Conservation (phyloP, 2,888 invertebrate species). For the Gasteruption jaculator region DNA sequence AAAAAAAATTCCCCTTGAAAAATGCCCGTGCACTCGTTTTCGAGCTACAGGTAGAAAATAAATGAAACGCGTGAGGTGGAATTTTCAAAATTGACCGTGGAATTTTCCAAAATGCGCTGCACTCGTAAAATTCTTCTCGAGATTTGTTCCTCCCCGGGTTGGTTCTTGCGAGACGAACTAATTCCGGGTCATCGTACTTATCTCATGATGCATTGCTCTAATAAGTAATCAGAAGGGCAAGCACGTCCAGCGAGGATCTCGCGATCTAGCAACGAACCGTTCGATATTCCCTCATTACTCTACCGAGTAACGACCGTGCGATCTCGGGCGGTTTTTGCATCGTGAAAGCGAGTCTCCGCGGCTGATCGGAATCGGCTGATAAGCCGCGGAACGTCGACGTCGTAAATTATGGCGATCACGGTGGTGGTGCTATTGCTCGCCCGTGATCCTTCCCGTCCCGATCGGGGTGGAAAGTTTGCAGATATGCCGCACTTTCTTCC, state of each 20-base stretch:
- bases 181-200: conserved; percentile 7
- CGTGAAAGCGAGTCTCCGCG: conserved; percentile 30
- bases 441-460: too few species aligned
- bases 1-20: too few species aligned
- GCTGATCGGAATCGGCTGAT: conserved; percentile 37
- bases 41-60: too few species aligned
- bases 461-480: too few species aligned
- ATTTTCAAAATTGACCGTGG: background rate
- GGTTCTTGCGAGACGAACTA: too few species aligned
- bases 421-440: too few species aligned
- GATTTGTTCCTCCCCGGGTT: conserved; percentile 5
- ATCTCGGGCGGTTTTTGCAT: conserved; percentile 34
- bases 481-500: too few species aligned
- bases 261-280: conserved; percentile 19
- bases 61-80: background rate
- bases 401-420: conserved; percentile 41
- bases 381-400: conserved; percentile 25
- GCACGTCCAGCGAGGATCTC: conserved; percentile 24
- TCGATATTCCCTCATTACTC: conserved; percentile 37
- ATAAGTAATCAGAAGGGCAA: conserved; percentile 27
- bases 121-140: conserved; percentile 11
- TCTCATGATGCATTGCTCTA: conserved; percentile 16
- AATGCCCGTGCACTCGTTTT: too few species aligned
- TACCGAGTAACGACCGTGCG: conserved; percentile 33
- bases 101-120: conserved; percentile 8